Percentiles rank a stretch among this genome's conserved stretches.
phyloP scores from a whole-genome alignment of 2,797 vertebrate species.

The Chaetodon trifasciatus region DNA sequence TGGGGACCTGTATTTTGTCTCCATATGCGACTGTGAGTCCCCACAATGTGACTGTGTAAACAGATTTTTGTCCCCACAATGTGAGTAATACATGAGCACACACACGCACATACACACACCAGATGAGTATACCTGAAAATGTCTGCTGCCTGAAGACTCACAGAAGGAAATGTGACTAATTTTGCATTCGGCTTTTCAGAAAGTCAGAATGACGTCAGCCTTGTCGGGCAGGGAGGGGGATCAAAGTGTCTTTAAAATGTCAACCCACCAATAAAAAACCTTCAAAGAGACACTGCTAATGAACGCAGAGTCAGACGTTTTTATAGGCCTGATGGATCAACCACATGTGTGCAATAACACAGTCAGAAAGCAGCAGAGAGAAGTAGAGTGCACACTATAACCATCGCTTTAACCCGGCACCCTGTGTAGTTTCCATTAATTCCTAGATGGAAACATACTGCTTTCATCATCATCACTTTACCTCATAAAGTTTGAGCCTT shows the following conservation, averaged over 20 bases:
- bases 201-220: constrained; percentile 54
- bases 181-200: constrained; percentile 56
- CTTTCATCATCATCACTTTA: constrained; percentile 33
- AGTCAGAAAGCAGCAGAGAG: constrained; percentile 31
- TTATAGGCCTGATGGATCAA: constrained; percentile 68
- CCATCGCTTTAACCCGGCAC: constrained; percentile 35
- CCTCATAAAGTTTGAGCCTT: constrained; percentile 33
- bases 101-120: not conserved
- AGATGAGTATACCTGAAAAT: constrained; percentile 42
- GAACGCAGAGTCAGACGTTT: constrained; percentile 53
- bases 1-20: too few relatives aligned
- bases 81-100: too few relatives aligned
- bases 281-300: constrained; percentile 70
- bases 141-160: constrained; percentile 29
- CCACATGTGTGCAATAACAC: constrained; percentile 62
- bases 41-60: too few relatives aligned
- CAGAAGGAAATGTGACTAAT: constrained; percentile 62
- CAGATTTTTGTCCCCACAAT: too few relatives aligned
- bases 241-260: constrained; percentile 76
- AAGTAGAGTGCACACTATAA: constrained; percentile 33
- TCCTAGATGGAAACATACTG: constrained; percentile 24
- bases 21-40: too few relatives aligned
- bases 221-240: constrained; percentile 33
- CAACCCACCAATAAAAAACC: constrained; percentile 69
- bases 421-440: constrained; percentile 47